Conservation (phyloP, 2,888 invertebrate genomes). For the Serrognathus titanus region DNA sequence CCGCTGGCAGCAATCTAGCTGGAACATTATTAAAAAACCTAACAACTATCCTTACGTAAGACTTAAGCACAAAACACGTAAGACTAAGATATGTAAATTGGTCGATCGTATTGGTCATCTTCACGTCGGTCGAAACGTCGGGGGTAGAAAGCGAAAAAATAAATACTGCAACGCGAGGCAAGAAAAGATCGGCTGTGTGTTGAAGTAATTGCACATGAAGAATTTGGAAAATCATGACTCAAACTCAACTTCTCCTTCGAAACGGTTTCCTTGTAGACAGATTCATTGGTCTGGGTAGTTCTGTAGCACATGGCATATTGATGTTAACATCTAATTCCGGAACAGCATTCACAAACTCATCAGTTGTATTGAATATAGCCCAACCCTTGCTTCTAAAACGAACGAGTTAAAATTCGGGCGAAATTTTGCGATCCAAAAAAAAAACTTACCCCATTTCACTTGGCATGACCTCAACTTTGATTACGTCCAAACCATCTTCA, state of each 20-base stretch:
- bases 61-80: too few species aligned
- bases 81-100: too few species aligned
- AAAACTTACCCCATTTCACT: constrained; percentile 27
- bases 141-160: too few species aligned
- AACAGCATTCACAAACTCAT: constrained; percentile 10
- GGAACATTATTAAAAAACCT: constrained; percentile 9
- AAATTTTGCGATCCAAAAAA: background rate
- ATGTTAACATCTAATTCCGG: constrained; percentile 14
- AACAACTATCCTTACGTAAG: too few species aligned
- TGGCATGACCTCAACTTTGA: constrained; percentile 28
- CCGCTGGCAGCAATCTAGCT: constrained; percentile 26
- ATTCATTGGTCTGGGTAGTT: constrained; percentile 25
- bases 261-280: constrained; percentile 6
- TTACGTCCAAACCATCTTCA: constrained; percentile 21
- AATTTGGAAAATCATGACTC: too few species aligned
- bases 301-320: constrained; percentile 19
- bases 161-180: too few species aligned
- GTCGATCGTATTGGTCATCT: too few species aligned
- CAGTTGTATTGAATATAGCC: constrained; percentile 23
- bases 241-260: too few species aligned
- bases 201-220: too few species aligned
- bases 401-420: background rate
- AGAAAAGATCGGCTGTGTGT: too few species aligned
- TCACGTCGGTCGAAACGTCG: too few species aligned
- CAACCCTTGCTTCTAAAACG: constrained; percentile 24